Evolutionary conservation across 2,797 vertebrate genomes (phyloP), one percentile per base, ranked within the genome.

Genomic region (Urocyon cinereoargenteus): DNA sequence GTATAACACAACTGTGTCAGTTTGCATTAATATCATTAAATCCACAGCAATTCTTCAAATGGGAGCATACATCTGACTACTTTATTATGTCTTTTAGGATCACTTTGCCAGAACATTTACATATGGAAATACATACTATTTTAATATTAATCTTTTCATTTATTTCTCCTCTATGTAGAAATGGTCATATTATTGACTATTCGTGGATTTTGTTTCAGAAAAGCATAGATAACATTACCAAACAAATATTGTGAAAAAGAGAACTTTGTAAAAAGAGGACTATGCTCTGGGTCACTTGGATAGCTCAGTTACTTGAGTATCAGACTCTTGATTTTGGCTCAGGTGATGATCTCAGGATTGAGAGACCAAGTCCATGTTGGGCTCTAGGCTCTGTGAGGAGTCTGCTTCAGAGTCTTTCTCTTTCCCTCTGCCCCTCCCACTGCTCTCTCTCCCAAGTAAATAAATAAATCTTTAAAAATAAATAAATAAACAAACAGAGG

Each of bases 131-230:
- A 91, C 0, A 22, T 73, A 66, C 51, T 16, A 11, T 75, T 84
- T 94, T 77, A 93, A 73, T 89, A 91, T 86, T 90, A 82, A 34
- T 87, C 1, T 57, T 95, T 86, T 95, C 13, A 72, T 79, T 94
- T 93, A n/a, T 16, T 62, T 83, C 90, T 94, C 26, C 9, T 91
- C 72, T 87, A 85, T 88, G 31, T 34, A 75, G 64, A 78, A 86
- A 40, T 59, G 64, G 26, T 66, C 36, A 18, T 21, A 49, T 84
- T 96, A 61, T 73, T 87, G 18, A 84, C 83, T 91, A 72, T 75
- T 49, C 75, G 5, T n/a, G 15, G 24, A 75, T 10, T 70, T 95
- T 78, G 91, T 79, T 78, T 93, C 31, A 57, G 24, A 45, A 94
- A 79, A 83, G 26, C 51, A 45, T 28, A 78, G 61, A 26, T 70